Evolutionary conservation across 23 tunicate genomes (phyloP), one percentile per base, ranked within the genome.

Genomic region (Halocynthia aurantium): DNA sequence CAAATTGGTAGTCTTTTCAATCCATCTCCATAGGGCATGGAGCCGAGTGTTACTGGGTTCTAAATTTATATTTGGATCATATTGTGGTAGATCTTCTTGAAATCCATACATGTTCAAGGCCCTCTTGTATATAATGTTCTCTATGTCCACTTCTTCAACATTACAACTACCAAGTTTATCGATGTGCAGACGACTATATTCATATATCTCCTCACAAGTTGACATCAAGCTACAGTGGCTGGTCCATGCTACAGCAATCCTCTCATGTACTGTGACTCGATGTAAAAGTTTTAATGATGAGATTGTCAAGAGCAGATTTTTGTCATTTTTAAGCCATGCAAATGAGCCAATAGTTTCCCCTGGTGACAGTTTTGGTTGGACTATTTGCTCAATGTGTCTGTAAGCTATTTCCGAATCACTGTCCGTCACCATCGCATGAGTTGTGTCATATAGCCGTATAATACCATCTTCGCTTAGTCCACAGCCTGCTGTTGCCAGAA

Each of bases 21-120:
- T 77, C 81, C 81, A 84, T 22, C 60, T 51, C 88, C 88, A 84
- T 62, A 84, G 31, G 10, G 49, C 19, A 10, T 21, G 55, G 20
- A 84, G 11, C 22, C 57, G 69, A 31, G n/a, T 8, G 68, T 84
- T 84, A 51, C 70, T 19, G 8, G 88, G 88, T 31, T 84, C 77
- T 55, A 84, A 20, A 60, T 81, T 69, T 15, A 84, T 20, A 51
- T 84, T 71, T 4, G 52, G 10, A 22, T 49, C 51, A n/a, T 18
- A 8, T 10, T 62, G 52, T n/a, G 51, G 52, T 19, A 55, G 21
- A 57, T 56, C 69, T 53, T 76, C 64, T 10, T 13, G 13, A 11
- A 83, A 22, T 9, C 87, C 87, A 76, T 83, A 83, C 10, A 75
- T 81, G 54, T 83, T 83, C 17, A 51, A 9, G 44, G 78, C 80